Percentiles rank a stretch among this genome's conserved stretches.
phyloP scores from a whole-genome alignment of 1,140 invertebrate species.

The Macrotrachela quadricornifera region DNA sequence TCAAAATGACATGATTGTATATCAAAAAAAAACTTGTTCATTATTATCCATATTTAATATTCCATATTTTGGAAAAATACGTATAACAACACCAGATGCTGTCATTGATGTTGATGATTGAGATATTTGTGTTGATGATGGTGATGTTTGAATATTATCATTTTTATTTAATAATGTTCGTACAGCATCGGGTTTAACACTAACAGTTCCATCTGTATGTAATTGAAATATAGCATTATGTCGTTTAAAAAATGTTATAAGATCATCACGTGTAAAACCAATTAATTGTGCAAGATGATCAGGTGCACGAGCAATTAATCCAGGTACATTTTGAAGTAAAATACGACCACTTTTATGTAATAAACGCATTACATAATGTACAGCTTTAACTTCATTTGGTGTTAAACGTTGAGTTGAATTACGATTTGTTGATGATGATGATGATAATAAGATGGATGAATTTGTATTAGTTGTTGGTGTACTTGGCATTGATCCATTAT shows the following conservation, averaged over 20 bases:
- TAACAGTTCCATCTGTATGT: constrained; percentile 9
- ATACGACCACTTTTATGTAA: constrained; percentile 6
- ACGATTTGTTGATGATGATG: too few relatives aligned
- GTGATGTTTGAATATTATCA: background rate
- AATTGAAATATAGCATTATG: constrained; percentile 4
- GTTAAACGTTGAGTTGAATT: background rate
- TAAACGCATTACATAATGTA: constrained; percentile 9
- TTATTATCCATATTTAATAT: constrained; percentile 31
- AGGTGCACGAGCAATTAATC: constrained; percentile 4
- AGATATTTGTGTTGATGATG: background rate
- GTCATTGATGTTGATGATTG: background rate
- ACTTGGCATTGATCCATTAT: too few relatives aligned
- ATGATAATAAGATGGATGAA: too few relatives aligned
- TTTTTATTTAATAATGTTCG: constrained; percentile 8
- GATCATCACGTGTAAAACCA: constrained; percentile 8
- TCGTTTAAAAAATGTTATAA: constrained; percentile 6
- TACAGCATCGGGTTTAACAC: constrained; percentile 9
- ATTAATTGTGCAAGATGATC: constrained; percentile 6
- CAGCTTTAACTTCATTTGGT: constrained; percentile 8
- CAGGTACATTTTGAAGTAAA: constrained; percentile 6
- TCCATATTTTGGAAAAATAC: constrained; percentile 23
- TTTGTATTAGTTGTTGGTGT: too few relatives aligned
- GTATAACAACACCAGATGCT: constrained; percentile 7
- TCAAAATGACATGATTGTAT: constrained; percentile 25
- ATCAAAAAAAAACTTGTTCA: constrained; percentile 32